Evolutionary conservation across 2,797 vertebrate species (phyloP).

Genomic region (Ceryle rudis): DNA sequence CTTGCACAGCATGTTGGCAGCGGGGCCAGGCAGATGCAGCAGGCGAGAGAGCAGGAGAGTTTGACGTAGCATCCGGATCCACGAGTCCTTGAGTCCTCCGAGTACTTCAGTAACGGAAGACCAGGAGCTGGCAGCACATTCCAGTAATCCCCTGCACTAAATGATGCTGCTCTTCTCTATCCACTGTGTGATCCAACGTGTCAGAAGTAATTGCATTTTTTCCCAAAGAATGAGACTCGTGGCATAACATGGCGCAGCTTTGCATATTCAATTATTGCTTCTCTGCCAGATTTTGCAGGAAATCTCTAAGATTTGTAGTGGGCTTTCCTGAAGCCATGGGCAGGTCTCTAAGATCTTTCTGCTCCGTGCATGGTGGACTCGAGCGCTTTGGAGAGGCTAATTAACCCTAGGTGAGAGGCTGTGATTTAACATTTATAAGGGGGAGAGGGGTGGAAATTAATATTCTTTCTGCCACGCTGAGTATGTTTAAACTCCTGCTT

Average conservation of each 20-base stretch:
- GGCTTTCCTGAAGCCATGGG: neutral
- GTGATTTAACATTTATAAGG: neutral
- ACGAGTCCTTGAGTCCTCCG: rapidly evolving
- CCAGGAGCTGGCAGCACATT: neutral
- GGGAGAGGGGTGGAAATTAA: neutral
- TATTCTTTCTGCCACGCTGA: neutral
- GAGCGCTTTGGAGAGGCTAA: conserved; percentile 17
- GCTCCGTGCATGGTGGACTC: neutral
- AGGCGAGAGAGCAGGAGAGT: rapidly evolving
- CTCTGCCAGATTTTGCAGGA: neutral
- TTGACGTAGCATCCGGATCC: rapidly evolving
- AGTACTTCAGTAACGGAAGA: rapidly evolving
- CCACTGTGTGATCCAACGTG: rapidly evolving
- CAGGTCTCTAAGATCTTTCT: neutral
- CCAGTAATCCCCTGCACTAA: neutral
- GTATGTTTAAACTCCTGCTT: conserved; percentile 50
- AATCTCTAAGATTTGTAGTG: neutral
- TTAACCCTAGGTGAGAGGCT: conserved; percentile 16
- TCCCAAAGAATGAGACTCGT: rapidly evolving
- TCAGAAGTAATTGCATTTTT: neutral
- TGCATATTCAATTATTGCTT: neutral
- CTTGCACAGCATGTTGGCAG: rapidly evolving
- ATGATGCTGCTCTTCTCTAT: neutral
- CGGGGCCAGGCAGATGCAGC: neutral
- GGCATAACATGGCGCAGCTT: neutral